A percentile compares a stretch with the other conserved stretches of the same genome.
phyloP scores from a whole-genome alignment of 2,888 invertebrate genomes.

The Parascotia fuliginaria region DNA sequence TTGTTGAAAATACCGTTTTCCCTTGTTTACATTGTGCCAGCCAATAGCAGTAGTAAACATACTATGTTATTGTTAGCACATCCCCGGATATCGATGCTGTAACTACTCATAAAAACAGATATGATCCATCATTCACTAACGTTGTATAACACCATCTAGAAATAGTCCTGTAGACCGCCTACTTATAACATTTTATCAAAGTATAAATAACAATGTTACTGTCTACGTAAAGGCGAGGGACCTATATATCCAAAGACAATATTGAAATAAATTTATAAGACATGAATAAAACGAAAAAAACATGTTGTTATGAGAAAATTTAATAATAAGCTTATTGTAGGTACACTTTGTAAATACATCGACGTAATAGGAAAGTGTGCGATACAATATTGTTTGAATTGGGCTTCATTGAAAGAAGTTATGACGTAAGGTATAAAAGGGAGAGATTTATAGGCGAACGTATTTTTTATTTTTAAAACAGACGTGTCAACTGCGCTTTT shows the following conservation, averaged over 20 bases:
- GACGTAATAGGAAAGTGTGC: slow-evolving; percentile 8
- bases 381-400: slow-evolving; percentile 27
- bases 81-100: too few relatives aligned
- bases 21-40: too few relatives aligned
- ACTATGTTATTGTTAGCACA: too few relatives aligned
- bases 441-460: too few relatives aligned
- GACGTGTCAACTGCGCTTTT: too few relatives aligned
- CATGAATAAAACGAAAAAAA: slow-evolving; percentile 1
- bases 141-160: too few relatives aligned
- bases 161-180: too few relatives aligned
- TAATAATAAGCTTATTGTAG: slow-evolving; percentile 19
- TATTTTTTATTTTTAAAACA: too few relatives aligned
- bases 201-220: neutral
- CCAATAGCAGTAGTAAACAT: too few relatives aligned
- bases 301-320: slow-evolving; percentile 17
- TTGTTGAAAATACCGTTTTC: too few relatives aligned
- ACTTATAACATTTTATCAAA: neutral
- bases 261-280: slow-evolving; percentile 8
- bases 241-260: neutral
- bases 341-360: slow-evolving; percentile 11
- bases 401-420: slow-evolving; percentile 6
- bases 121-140: too few relatives aligned
- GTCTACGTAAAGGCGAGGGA: slow-evolving; percentile 1
- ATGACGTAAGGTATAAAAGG: neutral
- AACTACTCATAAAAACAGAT: too few relatives aligned